Conservation (phyloP, 2,888 invertebrate species). For the Bembecia ichneumoniformis region DNA sequence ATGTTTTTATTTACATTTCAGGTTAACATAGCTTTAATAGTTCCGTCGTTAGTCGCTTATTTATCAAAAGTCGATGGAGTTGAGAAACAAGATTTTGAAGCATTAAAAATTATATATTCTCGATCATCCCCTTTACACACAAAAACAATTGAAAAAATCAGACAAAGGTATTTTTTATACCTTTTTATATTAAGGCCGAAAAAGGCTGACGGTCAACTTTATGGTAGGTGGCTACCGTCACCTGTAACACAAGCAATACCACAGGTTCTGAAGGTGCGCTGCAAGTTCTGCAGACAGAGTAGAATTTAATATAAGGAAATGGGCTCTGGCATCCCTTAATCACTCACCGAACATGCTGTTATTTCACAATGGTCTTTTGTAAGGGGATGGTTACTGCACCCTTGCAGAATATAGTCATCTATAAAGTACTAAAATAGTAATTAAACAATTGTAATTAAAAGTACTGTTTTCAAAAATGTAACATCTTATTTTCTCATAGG, state of each 20-base stretch:
- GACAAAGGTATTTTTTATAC: slow-evolving; percentile 25
- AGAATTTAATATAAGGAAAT: no score
- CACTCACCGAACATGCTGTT: no score
- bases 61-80: slow-evolving; percentile 30
- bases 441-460: no score
- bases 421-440: neutral
- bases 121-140: slow-evolving; percentile 42
- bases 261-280: no score
- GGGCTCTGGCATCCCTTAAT: no score
- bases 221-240: no score
- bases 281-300: no score
- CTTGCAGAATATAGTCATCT: neutral
- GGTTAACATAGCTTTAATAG: slow-evolving; percentile 39
- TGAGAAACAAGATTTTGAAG: slow-evolving; percentile 30
- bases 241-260: no score
- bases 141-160: slow-evolving; percentile 40
- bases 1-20: slow-evolving; percentile 18
- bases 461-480: neutral
- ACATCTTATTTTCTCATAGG: slow-evolving; percentile 16
- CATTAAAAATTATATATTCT: slow-evolving; percentile 44
- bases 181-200: no score
- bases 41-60: slow-evolving; percentile 32
- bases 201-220: no score
- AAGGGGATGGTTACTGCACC: no score
- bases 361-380: no score